Evolutionary conservation across 2,888 invertebrate species (phyloP).

Genomic region (Melipona bicolor): DNA sequence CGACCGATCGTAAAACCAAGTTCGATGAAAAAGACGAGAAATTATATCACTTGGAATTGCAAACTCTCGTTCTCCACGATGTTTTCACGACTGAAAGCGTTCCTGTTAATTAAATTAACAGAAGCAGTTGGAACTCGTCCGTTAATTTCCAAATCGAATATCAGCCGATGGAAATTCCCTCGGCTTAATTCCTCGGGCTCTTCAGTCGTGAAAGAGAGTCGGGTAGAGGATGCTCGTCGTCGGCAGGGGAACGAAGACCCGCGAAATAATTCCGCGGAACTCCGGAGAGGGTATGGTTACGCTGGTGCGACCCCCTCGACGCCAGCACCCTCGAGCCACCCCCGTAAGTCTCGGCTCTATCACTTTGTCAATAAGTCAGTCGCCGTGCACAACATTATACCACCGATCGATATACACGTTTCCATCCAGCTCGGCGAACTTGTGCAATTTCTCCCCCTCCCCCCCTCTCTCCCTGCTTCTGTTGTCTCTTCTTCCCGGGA

Average conservation of each 20-base stretch:
- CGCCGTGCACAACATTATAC: slow-evolving; percentile 24
- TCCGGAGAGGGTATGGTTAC: background rate
- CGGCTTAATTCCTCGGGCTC: background rate
- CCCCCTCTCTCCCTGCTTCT: background rate
- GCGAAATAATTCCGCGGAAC: slow-evolving; percentile 12
- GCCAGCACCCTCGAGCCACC: background rate
- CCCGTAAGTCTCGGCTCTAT: slow-evolving; percentile 34
- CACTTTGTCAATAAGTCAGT: slow-evolving; percentile 48
- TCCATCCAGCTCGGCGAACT: background rate
- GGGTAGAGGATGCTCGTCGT: background rate
- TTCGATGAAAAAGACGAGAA: too few species aligned
- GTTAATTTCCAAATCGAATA: background rate
- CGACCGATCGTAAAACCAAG: too few species aligned
- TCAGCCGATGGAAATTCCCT: background rate
- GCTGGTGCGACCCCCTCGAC: slow-evolving; percentile 1
- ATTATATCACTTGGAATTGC: too few species aligned
- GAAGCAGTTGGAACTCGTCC: too few species aligned
- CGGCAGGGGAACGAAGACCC: background rate
- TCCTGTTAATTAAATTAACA: slow-evolving; percentile 4
- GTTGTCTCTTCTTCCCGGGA: background rate
- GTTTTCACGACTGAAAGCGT: background rate
- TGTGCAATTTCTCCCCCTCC: background rate
- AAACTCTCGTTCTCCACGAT: background rate
- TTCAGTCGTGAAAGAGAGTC: background rate
- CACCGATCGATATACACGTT: slow-evolving; percentile 23